Percentiles rank a stretch among this genome's conserved stretches.
Evolutionary conservation across 2,888 invertebrate species (phyloP).

Genomic region (Chrysolina americana): DNA sequence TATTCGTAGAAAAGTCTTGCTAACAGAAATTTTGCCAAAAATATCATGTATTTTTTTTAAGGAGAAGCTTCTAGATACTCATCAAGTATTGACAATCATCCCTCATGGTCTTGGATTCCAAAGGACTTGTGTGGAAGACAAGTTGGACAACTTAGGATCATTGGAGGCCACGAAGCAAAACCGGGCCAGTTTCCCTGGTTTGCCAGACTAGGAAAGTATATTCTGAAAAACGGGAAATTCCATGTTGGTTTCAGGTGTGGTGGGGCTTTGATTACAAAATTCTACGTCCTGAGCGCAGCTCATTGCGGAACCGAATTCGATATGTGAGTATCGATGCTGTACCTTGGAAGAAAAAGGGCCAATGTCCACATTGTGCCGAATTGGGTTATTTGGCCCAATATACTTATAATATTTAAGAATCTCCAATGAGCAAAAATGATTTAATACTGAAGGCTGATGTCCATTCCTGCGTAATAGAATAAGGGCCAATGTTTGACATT

Average conservation of each 20-base stretch:
- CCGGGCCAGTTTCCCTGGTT: constrained; percentile 79
- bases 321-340: constrained; percentile 42
- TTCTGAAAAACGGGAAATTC: constrained; percentile 54
- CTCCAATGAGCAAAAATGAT: no score
- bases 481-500: no score
- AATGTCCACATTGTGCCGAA: no score
- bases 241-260: constrained; percentile 72
- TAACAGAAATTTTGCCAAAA: no score
- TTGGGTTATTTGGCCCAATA: no score
- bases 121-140: constrained; percentile 60
- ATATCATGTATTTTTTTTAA: background rate
- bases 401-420: no score
- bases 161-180: constrained; percentile 74
- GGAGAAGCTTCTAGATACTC: background rate
- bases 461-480: no score
- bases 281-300: constrained; percentile 84
- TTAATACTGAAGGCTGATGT: no score
- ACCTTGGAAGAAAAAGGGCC: no score
- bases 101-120: constrained; percentile 45
- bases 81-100: constrained; percentile 20
- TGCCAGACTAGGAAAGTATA: constrained; percentile 72
- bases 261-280: constrained; percentile 80
- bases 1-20: no score
- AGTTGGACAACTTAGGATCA: constrained; percentile 70
- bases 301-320: constrained; percentile 73